Evolutionary conservation across 2,113 vertebrate species (phyloP).

Genomic region (Hydrolagus affinis): DNA sequence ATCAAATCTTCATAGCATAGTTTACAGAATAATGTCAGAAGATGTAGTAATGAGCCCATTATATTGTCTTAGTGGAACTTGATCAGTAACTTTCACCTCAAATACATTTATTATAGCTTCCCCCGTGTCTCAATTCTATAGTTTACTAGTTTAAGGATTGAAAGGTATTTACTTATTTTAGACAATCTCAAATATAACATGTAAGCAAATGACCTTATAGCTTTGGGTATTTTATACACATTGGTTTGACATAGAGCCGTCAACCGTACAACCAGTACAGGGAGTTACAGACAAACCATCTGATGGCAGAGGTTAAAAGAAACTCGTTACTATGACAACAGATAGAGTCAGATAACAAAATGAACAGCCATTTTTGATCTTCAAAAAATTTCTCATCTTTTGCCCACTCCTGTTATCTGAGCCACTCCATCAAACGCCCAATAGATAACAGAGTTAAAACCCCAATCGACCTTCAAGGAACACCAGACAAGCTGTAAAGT

Average conservation of each 20-base stretch:
- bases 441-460: slow-evolving; percentile 79
- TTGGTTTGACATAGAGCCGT: slow-evolving; percentile 46
- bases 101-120: neutral
- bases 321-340: slow-evolving; percentile 77
- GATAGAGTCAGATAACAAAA: slow-evolving; percentile 78
- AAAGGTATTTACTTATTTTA: neutral
- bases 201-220: slow-evolving; percentile 50
- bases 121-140: neutral
- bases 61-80: neutral
- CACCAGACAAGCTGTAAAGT: slow-evolving; percentile 57
- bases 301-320: slow-evolving; percentile 71
- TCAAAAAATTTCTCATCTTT: slow-evolving; percentile 68
- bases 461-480: slow-evolving; percentile 79
- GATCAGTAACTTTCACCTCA: neutral
- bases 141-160: neutral
- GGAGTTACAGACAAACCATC: slow-evolving; percentile 62
- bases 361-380: slow-evolving; percentile 74
- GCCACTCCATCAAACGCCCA: slow-evolving; percentile 77
- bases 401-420: slow-evolving; percentile 79
- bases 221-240: slow-evolving; percentile 64
- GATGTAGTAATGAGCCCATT: neutral
- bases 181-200: neutral
- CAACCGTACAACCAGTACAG: slow-evolving; percentile 36
- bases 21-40: no score
- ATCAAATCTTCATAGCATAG: no score